Base-by-base conservation (phyloP, 2,113 vertebrate genomes). In the Beaufortia kweichowensis region DNA sequence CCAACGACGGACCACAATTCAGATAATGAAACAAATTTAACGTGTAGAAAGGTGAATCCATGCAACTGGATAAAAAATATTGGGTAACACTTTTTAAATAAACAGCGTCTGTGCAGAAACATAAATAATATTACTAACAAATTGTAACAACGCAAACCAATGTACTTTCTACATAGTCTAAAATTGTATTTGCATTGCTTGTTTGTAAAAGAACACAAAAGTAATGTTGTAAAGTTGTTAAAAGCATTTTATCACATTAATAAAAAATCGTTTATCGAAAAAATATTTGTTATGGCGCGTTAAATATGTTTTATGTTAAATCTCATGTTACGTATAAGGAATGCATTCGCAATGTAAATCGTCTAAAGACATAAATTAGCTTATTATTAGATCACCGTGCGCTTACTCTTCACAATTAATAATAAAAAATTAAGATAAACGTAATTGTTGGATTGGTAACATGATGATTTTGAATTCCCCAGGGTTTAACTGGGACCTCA, bases 401-500 rank as follows among this genome's bases (percentile, higher is more conserved):
- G 2, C 35, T 21, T 21, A n/a, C 7, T 6, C 48, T 23, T 66
- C 24, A 46, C 6, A 67, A 46, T 66, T 46, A n/a, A 39, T 39
- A 39, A 39, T 39, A 39, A 60, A 73, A 29, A 50, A 7, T n/a
- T 7, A 53, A 53, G n/a, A 61, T 59, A 61, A 28, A 29, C 6
- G 14, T 21, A 10, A 59, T 48, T 14, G 56, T 61, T 17, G n/a
- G 24, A 61, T 24, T 60, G 41, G 56, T 46, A 61, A 73, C 46
- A 15, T 31, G 68, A 71, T 33, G 24, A 21, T 9, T 21, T 53
- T 21, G 19, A 46, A 17, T 2, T 48, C 57, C 48, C 2, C 4
- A 14, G 60, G 50, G 61, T 73, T 79, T 14, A 46, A 68, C 62
- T 46, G 19, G 59, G 41, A 81, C 82, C 60, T 81, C 73, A 84